Base-by-base conservation (phyloP, 1,140 invertebrate genomes). In the Drosophila nikananu region DNA sequence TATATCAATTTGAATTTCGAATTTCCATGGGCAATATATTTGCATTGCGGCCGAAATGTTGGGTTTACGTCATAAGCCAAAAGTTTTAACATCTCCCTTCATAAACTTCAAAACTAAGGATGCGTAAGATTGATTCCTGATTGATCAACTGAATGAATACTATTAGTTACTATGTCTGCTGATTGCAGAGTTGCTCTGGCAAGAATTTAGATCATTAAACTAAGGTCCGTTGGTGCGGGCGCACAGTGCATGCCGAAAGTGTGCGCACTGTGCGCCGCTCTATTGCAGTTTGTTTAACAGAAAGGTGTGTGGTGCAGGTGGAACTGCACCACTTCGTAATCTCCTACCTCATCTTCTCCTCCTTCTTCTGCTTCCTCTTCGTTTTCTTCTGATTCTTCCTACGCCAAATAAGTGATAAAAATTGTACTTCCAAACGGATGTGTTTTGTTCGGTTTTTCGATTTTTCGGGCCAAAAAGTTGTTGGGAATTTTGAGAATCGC, bases 351-450 rank as follows among this genome's bases (percentile, higher is more conserved):
- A 59, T 10, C 58, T 7, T 41, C 46, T 58, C 32, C 44, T 79
- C 46, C 59, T 6, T 66, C 48, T 51, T 55, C 76, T 74, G 39
- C 49, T 30, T 52, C 25, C 25, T 30, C 55, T 71, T 30, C 67
- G 46, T 61, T 23, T 25, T 41, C 74, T 35, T 74, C 73, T 77
- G 60, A 72, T 91, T 60, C 77, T 78, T 64, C 46, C 70, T 79
- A 58, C 73, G 76, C 91, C 86, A 92, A 92, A 92, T 92, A 92
- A 92, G 91, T 92, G 91, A 92, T 92, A 92, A 92, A 92, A 92
- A 91, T 81, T 74, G 74, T 70, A 73, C 63, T 79, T 86, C 66
- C 74, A 74, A 81, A 91, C 78, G 72, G 75, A 74, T 19, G 27
- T 52, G 25, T 32, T 65, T 66, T 70, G 60, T 86, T 71, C 35